These are phyloP conservation scores for Drosophila kikkawai DNA, from an alignment of 1,140 invertebrate species.

Conservation along the genomic window DNA sequence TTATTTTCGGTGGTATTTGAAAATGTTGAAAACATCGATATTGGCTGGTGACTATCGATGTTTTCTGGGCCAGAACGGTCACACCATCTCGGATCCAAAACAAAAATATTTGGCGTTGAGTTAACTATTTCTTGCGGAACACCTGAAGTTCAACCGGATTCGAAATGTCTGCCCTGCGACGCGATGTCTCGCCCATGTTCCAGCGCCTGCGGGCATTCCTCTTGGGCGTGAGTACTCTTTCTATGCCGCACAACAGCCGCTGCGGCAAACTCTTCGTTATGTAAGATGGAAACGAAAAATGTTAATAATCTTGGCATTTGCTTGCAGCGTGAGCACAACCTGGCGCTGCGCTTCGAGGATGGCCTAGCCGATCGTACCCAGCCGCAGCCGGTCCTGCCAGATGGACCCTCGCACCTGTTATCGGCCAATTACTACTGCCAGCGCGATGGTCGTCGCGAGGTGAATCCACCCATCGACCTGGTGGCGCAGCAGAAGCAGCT, in stretches of 20 bases:
- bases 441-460: conserved; percentile 91
- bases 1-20: too few relatives aligned
- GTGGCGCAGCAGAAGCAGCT: conserved; percentile 77
- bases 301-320: conserved; percentile 3
- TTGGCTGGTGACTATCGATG: not conserved
- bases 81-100: not conserved
- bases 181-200: conserved; percentile 87
- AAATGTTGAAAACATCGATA: too few relatives aligned
- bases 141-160: not conserved
- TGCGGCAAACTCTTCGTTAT: conserved; percentile 41
- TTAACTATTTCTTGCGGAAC: conserved; percentile 22
- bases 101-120: conserved; percentile 5
- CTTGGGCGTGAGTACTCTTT: conserved; percentile 86
- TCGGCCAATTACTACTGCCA: conserved; percentile 92
- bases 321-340: conserved; percentile 87
- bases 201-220: conserved; percentile 87
- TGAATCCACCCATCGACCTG: conserved; percentile 88
- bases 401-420: conserved; percentile 90
- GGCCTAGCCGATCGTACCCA: conserved; percentile 89
- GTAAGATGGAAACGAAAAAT: conserved; percentile 47
- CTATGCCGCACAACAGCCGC: not conserved
- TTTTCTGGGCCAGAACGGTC: not conserved
- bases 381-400: conserved; percentile 90
- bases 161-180: conserved; percentile 70
- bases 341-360: conserved; percentile 89